Evolutionary conservation across 2,797 vertebrate genomes (phyloP).

Genomic region (Vultur gryphus): DNA sequence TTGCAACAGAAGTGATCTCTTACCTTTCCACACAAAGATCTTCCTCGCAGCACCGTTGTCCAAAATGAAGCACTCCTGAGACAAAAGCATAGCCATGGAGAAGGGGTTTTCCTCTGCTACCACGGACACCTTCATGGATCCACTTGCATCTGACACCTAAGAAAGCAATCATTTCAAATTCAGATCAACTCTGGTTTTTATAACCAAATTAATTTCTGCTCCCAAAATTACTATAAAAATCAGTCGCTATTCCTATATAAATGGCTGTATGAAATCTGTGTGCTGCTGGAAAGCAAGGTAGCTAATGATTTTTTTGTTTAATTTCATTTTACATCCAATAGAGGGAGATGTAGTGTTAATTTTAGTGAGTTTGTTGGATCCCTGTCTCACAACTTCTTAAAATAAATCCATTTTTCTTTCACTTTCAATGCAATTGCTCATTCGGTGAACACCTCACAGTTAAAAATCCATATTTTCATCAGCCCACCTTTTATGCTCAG

Average conservation of each 20-base stretch:
- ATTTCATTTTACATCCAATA: conserved; percentile 8
- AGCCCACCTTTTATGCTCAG: not conserved
- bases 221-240: not conserved
- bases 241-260: not conserved
- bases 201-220: not conserved
- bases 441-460: not conserved
- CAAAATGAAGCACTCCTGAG: conserved; percentile 90
- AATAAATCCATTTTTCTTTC: not conserved
- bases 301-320: not conserved
- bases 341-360: conserved; percentile 28
- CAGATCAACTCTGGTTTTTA: not conserved
- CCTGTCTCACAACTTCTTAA: not conserved
- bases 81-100: conserved; percentile 79
- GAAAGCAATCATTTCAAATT: not conserved
- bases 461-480: not conserved
- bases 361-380: not conserved
- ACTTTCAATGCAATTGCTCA: not conserved
- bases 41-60: conserved; percentile 84
- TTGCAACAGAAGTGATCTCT: not conserved
- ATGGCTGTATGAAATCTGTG: not conserved
- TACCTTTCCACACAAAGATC: conserved; percentile 95
- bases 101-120: conserved; percentile 89
- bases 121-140: conserved; percentile 82
- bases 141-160: conserved; percentile 89
- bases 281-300: not conserved